phyloP scores from a whole-genome alignment of 2,797 vertebrate genomes.

The Tarsius wallacei region DNA sequence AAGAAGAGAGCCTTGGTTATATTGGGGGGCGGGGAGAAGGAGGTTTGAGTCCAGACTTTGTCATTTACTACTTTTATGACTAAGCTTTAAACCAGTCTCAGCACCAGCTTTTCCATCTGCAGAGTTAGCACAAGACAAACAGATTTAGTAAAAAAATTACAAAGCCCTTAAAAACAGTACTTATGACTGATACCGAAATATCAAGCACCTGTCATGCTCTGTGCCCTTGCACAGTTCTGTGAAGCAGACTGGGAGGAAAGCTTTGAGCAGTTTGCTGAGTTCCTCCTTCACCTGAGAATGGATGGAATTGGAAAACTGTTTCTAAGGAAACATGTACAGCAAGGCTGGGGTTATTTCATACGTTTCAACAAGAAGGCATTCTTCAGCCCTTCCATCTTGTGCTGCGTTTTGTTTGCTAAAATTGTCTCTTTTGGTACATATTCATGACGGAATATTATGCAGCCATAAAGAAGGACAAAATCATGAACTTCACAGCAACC shows the following conservation, averaged over 20 bases:
- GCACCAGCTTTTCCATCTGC: not conserved
- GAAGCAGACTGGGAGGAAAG: not conserved
- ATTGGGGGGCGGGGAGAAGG: not conserved
- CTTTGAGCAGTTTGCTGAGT: not conserved
- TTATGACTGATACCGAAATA: not conserved
- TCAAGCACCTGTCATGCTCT: not conserved
- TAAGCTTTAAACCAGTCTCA: not conserved
- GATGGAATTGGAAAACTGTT: not conserved
- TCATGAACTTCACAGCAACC: too few species aligned
- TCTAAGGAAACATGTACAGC: not conserved
- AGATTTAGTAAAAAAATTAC: not conserved
- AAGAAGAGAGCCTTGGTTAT: not conserved
- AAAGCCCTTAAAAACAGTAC: not conserved
- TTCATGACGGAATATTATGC: too few species aligned
- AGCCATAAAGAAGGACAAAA: too few species aligned
- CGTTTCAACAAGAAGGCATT: not conserved
- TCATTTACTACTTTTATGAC: not conserved
- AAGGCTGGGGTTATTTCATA: not conserved
- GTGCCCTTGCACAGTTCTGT: not conserved
- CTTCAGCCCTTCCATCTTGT: not conserved
- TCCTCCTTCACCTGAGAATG: not conserved
- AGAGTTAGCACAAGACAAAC: not conserved
- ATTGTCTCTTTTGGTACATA: not conserved
- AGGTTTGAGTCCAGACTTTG: not conserved
- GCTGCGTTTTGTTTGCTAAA: not conserved